A percentile compares a stretch with the other conserved stretches of the same genome.
These are phyloP conservation scores for Vanessa tameamea DNA, from an alignment of 1,140 invertebrate genomes.

Conservation along the genomic window DNA sequence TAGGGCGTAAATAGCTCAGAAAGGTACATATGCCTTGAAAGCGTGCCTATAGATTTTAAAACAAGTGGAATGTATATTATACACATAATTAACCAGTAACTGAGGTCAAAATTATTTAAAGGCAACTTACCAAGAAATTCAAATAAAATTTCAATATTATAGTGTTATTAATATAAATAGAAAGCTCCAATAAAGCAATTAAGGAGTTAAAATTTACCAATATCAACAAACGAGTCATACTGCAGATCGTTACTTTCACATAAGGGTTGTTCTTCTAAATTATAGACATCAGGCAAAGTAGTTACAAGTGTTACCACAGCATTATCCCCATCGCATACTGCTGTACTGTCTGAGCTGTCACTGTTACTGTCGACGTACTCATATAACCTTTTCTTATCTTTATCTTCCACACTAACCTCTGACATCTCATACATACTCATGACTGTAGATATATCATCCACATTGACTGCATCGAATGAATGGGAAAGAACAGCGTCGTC, in stretches of 20 bases:
- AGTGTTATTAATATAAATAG: slow-evolving; percentile 21
- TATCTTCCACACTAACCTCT: slow-evolving; percentile 37
- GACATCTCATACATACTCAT: slow-evolving; percentile 46
- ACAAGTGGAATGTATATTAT: slow-evolving; percentile 30
- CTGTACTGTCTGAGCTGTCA: slow-evolving; percentile 67
- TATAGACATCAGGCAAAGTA: slow-evolving; percentile 36
- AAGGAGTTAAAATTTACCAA: slow-evolving; percentile 70
- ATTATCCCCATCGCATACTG: slow-evolving; percentile 56
- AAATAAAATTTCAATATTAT: slow-evolving; percentile 13
- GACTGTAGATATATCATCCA: slow-evolving; percentile 48
- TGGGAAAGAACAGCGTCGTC: slow-evolving; percentile 70
- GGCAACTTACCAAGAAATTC: slow-evolving; percentile 25
- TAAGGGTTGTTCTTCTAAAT: slow-evolving; percentile 51
- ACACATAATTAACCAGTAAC: slow-evolving; percentile 12
- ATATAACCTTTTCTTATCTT: slow-evolving; percentile 43
- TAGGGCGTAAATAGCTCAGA: slow-evolving; percentile 66
- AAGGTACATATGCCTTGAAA: slow-evolving; percentile 24
- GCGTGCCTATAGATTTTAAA: slow-evolving; percentile 13
- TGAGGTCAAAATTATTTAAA: slow-evolving; percentile 14
- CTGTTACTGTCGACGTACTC: slow-evolving; percentile 70
- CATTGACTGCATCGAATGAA: slow-evolving; percentile 59
- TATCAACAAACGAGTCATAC: slow-evolving; percentile 75
- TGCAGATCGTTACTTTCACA: slow-evolving; percentile 69
- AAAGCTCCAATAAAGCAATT: slow-evolving; percentile 20
- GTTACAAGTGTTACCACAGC: slow-evolving; percentile 39